A percentile compares a stretch with the other conserved stretches of the same genome.
Conservation (phyloP, 2,888 invertebrate genomes). For the Cerastis rubricosa region DNA sequence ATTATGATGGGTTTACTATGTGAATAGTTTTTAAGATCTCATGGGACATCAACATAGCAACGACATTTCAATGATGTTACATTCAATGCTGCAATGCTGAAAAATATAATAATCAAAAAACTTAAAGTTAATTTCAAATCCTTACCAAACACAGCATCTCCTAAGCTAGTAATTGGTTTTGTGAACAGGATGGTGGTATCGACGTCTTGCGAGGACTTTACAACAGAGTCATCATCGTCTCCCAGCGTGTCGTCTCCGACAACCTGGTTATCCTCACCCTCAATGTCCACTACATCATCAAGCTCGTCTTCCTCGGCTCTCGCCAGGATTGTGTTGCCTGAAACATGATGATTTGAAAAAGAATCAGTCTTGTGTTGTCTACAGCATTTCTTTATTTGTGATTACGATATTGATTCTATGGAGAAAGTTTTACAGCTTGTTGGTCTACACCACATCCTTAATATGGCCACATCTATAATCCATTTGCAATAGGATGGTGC, state of each 20-base stretch:
- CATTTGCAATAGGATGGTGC: too few relatives aligned
- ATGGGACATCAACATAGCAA: background rate
- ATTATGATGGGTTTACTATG: too few relatives aligned
- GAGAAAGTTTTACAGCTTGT: background rate
- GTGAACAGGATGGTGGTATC: slow-evolving; percentile 98
- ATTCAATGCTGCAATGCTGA: background rate
- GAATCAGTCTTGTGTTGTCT: background rate
- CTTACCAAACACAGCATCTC: slow-evolving; percentile 92
- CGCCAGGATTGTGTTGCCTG: slow-evolving; percentile 88
- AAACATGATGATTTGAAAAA: slow-evolving; percentile 58
- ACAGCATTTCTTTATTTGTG: background rate
- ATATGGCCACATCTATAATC: too few relatives aligned
- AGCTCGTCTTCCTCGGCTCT: slow-evolving; percentile 93
- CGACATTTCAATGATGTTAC: background rate
- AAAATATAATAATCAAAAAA: background rate
- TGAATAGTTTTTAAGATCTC: too few relatives aligned
- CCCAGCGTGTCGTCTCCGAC: slow-evolving; percentile 92
- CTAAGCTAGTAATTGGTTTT: slow-evolving; percentile 92
- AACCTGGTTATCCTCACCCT: slow-evolving; percentile 92
- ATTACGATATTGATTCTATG: background rate
- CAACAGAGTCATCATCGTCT: slow-evolving; percentile 91
- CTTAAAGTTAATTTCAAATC: background rate
- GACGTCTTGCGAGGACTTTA: slow-evolving; percentile 96
- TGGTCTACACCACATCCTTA: background rate
- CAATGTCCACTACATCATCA: slow-evolving; percentile 93